Conservation (phyloP, 2,113 vertebrate species). For the Brachyhypopomus gauderio region DNA sequence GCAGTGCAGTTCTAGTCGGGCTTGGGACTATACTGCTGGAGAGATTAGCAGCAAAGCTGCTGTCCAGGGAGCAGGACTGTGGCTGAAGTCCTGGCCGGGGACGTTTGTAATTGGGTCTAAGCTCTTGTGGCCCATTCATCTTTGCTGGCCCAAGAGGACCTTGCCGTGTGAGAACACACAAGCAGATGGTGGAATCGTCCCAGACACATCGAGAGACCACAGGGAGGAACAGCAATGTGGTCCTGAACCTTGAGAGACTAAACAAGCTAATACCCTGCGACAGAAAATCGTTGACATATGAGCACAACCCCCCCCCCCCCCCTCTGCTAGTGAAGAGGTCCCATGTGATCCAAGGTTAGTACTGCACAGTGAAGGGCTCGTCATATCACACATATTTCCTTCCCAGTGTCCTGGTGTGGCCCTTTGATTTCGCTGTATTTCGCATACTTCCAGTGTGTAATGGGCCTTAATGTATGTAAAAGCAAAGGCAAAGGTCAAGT, state of each 20-base stretch:
- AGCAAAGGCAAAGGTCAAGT: background rate
- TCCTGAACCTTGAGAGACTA: constrained; percentile 44
- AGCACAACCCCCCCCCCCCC: background rate
- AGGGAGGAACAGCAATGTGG: constrained; percentile 14
- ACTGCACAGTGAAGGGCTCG: constrained; percentile 21
- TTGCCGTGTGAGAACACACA: constrained; percentile 15
- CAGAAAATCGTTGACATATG: constrained; percentile 52
- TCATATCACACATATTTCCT: constrained; percentile 29
- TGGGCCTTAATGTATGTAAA: background rate
- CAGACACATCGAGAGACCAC: constrained; percentile 7
- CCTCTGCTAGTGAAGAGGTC: background rate
- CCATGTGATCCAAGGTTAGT: constrained; percentile 13
- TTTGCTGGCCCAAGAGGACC: constrained; percentile 37
- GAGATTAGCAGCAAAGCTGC: background rate
- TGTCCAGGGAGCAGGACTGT: constrained; percentile 5
- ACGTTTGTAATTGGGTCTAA: constrained; percentile 18
- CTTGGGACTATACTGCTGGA: background rate
- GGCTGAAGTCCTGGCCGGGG: constrained; percentile 7
- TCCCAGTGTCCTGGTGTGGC: constrained; percentile 20
- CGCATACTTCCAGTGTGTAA: background rate
- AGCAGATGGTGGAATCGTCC: constrained; percentile 8
- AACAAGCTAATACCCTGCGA: constrained; percentile 40
- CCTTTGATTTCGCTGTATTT: constrained; percentile 16
- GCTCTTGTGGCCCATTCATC: constrained; percentile 35
- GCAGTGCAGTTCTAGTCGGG: background rate